Base-by-base conservation (phyloP, 1,140 invertebrate genomes). In the Drosophila leontia region DNA sequence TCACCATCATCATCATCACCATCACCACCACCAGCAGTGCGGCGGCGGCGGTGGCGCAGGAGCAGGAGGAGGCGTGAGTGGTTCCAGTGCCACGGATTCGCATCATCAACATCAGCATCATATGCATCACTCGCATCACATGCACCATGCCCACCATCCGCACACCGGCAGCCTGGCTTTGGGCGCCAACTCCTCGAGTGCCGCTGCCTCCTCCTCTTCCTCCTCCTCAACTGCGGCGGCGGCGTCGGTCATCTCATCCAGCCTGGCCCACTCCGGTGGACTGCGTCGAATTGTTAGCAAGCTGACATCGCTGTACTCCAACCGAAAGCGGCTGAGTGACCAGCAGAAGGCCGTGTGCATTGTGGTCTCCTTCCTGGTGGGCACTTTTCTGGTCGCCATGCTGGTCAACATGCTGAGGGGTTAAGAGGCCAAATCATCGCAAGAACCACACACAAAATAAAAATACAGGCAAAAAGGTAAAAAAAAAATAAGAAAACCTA, bases 331-430 rank as follows among this genome's bases (percentile, higher is more conserved):
- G 9, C 80, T 92, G 37, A 82, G 75, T 47, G 91, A 92, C 70
- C 91, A 92, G 44, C 84, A 92, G 61, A 92, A 92, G 72, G 92
- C 92, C 19, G 91, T 92, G 32, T 87, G 86, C 57, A 81, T 91
- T 59, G 90, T 92, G 80, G 80, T 92, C 53, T 92, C 86, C 45
- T 92, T 92, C 60, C 72, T 92, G 47, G 88, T 92, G 51, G 78
- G 91, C 57, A 91, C 92, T 41, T 91, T 92, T 45, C 55, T 92
- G 64, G 90, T 85, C 45, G 91, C 92, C 56, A 91, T 91, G 65
- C 56, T 92, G 23, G 91, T 92, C 56, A 88, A 92, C 51, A 90
- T 91, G 86, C 60, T 90, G 37, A 68, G 78, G 71, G 86, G 81
- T 47, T 90, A 76, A 68, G 19, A 12, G 11, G 12, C 37, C 32